Percentiles rank a stretch among this genome's conserved stretches.
Conservation (phyloP, 2,113 vertebrate genomes). For the Gavialis gangeticus region DNA sequence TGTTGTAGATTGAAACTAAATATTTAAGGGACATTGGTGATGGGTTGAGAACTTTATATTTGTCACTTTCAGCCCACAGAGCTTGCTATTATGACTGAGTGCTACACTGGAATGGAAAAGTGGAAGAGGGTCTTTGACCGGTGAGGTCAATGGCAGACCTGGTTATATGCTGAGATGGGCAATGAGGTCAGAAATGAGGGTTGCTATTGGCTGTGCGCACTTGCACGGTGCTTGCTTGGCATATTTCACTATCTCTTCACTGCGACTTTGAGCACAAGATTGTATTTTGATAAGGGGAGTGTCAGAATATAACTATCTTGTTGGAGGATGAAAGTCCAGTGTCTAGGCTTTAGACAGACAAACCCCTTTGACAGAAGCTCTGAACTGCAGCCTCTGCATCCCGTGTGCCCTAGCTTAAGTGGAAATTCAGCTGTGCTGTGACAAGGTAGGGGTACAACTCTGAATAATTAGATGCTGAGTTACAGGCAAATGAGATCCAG, state of each 20-base stretch:
- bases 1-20: neutral
- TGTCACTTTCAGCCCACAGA: neutral
- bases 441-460: neutral
- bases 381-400: neutral
- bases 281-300: neutral
- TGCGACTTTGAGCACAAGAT: neutral
- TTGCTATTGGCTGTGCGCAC: neutral
- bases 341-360: neutral
- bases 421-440: neutral
- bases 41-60: neutral
- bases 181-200: neutral
- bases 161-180: neutral
- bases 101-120: fast-evolving
- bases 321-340: neutral
- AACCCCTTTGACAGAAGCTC: neutral
- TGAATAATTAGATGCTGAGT: neutral
- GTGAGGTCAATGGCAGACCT: fast-evolving
- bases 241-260: neutral
- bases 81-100: neutral
- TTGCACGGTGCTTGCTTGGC: neutral
- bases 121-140: neutral
- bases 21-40: neutral
- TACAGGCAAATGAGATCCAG: neutral
- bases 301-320: neutral
- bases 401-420: neutral